These are phyloP conservation scores for Xerus inauris DNA, from an alignment of 2,113 vertebrate genomes.

Conservation along the genomic window DNA sequence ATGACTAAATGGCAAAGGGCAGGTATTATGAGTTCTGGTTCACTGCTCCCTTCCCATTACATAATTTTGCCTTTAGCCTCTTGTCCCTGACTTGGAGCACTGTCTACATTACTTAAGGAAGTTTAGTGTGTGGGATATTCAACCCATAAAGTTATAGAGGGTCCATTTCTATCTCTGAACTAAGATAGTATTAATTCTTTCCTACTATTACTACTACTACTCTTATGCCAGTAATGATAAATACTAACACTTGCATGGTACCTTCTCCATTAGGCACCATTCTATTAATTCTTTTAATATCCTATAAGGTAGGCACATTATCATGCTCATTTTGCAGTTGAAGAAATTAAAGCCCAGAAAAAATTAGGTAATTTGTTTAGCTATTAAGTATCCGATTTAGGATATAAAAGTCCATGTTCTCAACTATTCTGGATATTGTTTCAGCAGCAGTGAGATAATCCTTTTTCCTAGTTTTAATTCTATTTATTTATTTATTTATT, in stretches of 20 bases:
- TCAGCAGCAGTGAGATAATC: neutral
- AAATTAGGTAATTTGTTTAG: neutral
- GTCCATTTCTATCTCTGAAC: neutral
- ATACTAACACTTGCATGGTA: neutral
- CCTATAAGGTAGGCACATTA: neutral
- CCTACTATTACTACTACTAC: neutral
- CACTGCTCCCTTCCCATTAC: neutral
- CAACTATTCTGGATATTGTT: neutral
- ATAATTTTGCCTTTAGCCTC: neutral
- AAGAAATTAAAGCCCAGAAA: slow-evolving; percentile 41
- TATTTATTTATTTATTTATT: neutral
- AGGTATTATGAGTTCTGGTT: neutral
- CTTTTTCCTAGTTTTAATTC: slow-evolving; percentile 13
- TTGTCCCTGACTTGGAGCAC: neutral
- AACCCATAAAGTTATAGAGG: neutral
- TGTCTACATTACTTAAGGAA: neutral
- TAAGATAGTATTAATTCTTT: neutral
- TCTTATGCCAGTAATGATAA: neutral
- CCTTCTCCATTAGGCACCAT: neutral
- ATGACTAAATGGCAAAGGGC: neutral
- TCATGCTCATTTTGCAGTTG: slow-evolving; percentile 19
- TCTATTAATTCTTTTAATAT: slow-evolving; percentile 6
- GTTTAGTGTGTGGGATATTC: neutral
- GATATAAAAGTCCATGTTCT: neutral
- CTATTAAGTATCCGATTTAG: neutral